phyloP scores from a whole-genome alignment of 2,888 invertebrate species.

The Heliconius hortense region DNA sequence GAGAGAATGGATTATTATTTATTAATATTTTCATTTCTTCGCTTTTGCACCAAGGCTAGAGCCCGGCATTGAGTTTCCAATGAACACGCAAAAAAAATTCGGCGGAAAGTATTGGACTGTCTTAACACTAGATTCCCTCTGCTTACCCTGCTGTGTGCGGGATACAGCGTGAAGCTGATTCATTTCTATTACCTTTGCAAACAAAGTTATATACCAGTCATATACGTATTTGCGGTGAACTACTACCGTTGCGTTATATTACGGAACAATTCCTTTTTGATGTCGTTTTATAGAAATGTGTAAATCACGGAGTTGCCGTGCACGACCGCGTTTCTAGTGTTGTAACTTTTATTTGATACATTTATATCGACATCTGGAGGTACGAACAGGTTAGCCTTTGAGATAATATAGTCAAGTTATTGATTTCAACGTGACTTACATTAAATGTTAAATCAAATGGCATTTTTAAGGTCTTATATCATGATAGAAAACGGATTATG shows the following conservation, averaged over 20 bases:
- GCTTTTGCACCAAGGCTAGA: too few species aligned
- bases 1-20: too few species aligned
- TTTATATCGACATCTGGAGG: slow-evolving; percentile 12
- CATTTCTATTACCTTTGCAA: neutral
- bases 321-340: slow-evolving; percentile 39
- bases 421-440: neutral
- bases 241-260: slow-evolving; percentile 32
- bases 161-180: too few species aligned
- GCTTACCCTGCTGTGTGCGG: too few species aligned
- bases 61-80: too few species aligned
- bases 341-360: slow-evolving; percentile 35
- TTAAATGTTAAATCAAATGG: neutral
- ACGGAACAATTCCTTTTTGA: slow-evolving; percentile 40
- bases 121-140: too few species aligned
- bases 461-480: neutral
- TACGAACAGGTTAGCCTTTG: slow-evolving; percentile 10
- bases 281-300: slow-evolving; percentile 41
- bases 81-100: too few species aligned
- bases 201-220: slow-evolving; percentile 17
- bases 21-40: too few species aligned
- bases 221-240: slow-evolving; percentile 29
- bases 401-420: neutral
- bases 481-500: neutral
- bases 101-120: too few species aligned
- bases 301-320: slow-evolving; percentile 35